Evolutionary conservation across 2,888 invertebrate species (phyloP), one percentile per base, ranked within the genome.

Genomic region (Epinotia ramella): DNA sequence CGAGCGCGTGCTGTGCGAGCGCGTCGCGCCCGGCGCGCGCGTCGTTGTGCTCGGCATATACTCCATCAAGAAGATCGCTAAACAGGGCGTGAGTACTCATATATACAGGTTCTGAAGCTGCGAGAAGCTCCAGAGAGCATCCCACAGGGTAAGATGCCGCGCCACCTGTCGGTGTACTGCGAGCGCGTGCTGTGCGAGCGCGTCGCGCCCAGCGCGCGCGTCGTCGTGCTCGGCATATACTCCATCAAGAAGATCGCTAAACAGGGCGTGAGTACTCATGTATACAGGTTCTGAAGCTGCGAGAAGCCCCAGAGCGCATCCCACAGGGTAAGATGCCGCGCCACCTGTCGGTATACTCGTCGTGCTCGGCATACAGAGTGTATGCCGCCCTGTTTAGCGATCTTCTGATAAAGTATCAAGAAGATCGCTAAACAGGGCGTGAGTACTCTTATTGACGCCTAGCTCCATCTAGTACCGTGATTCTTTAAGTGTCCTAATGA

Each of bases 241-340:
- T 99, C 98, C 1, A 99, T 99, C 84, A 99, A 98, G 87, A 99
- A 99, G 92, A 95, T 96, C 49, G 95, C 96, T 1, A 96, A 95
- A 84, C 89, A 95, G 49, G 95, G 96, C 85, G 96, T 96, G 88
- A 44, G 68, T 24, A 53, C 53, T 13, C 13, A 3, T 59, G 28
- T 2, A 4, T 40, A 16, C 40, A 40, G 2, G 96, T 99, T 78
- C 96, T 99, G n/a, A 99, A 99, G 90, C 91, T 99, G 13, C 99
- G 99, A 95, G 99, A 99, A 91, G 94, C 98, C 20, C 99, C 99
- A 0, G 99, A 99, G 79, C 92, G 89, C 77, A 95, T 95, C 77
- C 99, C 99, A 0, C 99, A 99, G 86, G 99, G 99, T 64, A 99
- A 99, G 94, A 98, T 99, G 95, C 99, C 99, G 0, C 96, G 99